phyloP scores from a whole-genome alignment of 2,797 vertebrate species.

The Poecile montanus region DNA sequence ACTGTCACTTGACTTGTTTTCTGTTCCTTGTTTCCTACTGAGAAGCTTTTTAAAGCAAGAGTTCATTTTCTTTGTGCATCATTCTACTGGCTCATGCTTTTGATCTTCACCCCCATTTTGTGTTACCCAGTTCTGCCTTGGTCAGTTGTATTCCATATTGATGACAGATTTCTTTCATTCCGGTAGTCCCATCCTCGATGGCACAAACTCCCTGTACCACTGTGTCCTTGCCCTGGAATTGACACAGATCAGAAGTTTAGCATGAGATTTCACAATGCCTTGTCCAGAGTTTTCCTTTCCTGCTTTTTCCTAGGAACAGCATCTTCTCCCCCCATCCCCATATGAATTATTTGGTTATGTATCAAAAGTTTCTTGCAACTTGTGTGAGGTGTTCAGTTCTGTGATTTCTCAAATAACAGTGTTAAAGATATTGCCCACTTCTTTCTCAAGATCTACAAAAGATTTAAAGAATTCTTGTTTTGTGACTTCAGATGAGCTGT shows the following conservation, averaged over 20 bases:
- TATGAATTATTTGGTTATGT: not conserved
- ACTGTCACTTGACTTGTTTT: not conserved
- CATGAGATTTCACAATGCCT: not conserved
- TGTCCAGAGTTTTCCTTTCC: not conserved
- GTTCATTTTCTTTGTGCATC: not conserved
- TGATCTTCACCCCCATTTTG: not conserved
- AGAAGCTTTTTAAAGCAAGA: not conserved
- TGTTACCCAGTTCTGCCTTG: not conserved
- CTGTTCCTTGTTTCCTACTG: not conserved
- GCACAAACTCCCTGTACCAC: rapidly evolving
- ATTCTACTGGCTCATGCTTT: not conserved
- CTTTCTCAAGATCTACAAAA: not conserved
- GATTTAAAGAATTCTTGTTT: not conserved
- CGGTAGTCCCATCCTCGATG: not conserved
- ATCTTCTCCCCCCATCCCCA: not conserved
- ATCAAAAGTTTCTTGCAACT: not conserved
- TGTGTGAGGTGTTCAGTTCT: not conserved
- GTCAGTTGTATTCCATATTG: not conserved
- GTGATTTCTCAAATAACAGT: not conserved
- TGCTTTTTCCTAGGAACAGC: not conserved
- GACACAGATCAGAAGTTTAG: not conserved
- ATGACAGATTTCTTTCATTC: not conserved
- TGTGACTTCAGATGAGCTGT: not conserved
- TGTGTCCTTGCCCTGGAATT: not conserved
- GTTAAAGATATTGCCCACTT: not conserved